phyloP scores from a whole-genome alignment of 2,888 invertebrate species.

The Lepidonotus clava region DNA sequence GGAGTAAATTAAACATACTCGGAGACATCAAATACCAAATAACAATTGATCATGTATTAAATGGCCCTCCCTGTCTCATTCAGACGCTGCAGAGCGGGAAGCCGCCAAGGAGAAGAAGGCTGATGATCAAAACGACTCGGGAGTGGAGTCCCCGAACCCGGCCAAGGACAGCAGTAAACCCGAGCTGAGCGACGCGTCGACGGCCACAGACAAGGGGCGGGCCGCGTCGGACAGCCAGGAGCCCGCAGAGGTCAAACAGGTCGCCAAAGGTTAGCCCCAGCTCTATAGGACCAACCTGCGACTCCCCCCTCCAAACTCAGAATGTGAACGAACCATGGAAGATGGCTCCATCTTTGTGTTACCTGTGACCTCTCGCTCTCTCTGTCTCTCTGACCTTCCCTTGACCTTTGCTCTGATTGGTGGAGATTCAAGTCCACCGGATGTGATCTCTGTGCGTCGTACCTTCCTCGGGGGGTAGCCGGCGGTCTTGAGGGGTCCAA shows the following conservation, averaged over 20 bases:
- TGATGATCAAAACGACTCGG: conserved; percentile 49
- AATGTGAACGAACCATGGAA: too few relatives aligned
- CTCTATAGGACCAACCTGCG: too few relatives aligned
- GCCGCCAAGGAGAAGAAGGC: conserved; percentile 42
- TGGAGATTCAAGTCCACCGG: not conserved
- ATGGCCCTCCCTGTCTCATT: too few relatives aligned
- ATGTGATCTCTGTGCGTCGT: conserved; percentile 15
- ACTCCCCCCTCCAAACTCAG: too few relatives aligned
- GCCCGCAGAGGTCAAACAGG: conserved; percentile 6
- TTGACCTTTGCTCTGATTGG: conserved; percentile 34
- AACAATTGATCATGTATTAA: too few relatives aligned
- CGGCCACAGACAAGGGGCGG: not conserved
- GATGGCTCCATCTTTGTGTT: too few relatives aligned
- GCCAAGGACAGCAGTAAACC: conserved; percentile 39
- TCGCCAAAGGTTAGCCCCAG: conserved; percentile 50
- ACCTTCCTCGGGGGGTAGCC: too few relatives aligned
- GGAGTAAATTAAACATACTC: too few relatives aligned
- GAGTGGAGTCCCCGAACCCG: conserved; percentile 52
- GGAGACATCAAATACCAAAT: too few relatives aligned
- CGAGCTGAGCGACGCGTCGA: conserved; percentile 2
- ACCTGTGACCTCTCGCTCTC: conserved; percentile 2
- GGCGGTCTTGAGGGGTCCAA: too few relatives aligned
- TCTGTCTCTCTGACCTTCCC: conserved; percentile 36
- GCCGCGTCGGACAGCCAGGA: not conserved
- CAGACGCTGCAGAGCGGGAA: conserved; percentile 54